Base-by-base conservation (phyloP, 2,888 invertebrate species). In the Sminthurides aquaticus region DNA sequence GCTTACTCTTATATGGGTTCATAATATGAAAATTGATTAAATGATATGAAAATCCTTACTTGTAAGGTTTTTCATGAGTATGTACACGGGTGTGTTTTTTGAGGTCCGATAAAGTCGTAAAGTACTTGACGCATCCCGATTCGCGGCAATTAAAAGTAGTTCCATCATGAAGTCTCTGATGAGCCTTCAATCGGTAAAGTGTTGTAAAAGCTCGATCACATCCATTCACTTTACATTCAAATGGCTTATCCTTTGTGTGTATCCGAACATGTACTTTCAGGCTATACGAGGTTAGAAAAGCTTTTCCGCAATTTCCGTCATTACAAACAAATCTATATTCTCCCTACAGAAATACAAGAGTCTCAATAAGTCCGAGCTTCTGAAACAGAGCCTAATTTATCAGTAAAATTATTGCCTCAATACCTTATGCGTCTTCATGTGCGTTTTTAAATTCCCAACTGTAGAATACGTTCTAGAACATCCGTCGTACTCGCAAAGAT, bases 191-290 rank as follows among this genome's bases (percentile, higher is more conserved):
- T 86, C 91, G 88, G 82, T 96, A 96, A 62, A 94, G 83, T 63
- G 95, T 96, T 78, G 93, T 95, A 81, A 95, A 96, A 56, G 93
- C 91, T 81, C 94, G 94, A 76, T 87, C 87, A 81, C 95, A 96
- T 66, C 87, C 89, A 65, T 82, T 83, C 66, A 87, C 86, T 71
- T 84, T 85, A 80, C 96, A 96, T 76, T 87, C 87, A 78, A 93
- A 96, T 0, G 95, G 95, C 82, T 93, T 94, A 67, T 85, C 65
- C 58, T 94, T 92, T 0, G 94, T 94, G 79, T 96, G 96, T 49
- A 94, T 93, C 71, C 95, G 84, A 69, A 92, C 87, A 79, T 96
- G 96, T 75, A 95, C 93, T 62, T 94, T 94, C 71, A 95, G 81
- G 81, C 94, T 93, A 81, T 95, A 95, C 28, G 94, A 94, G 26